Conservation (phyloP, 2,797 vertebrate species). For the Galago senegalensis region DNA sequence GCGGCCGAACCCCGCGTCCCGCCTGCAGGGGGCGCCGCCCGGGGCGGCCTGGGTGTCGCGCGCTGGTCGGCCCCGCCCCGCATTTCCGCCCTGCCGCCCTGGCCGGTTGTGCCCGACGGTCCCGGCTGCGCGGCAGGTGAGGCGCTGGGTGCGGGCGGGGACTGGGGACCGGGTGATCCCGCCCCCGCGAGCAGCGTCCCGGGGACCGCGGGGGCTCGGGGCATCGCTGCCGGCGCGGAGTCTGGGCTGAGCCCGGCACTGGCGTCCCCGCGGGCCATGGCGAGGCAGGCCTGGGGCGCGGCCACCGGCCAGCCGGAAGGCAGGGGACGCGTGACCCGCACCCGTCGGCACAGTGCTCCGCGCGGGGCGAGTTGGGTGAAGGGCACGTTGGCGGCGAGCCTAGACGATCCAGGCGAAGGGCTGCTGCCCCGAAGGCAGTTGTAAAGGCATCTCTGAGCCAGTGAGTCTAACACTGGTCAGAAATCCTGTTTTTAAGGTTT, state of each 20-base stretch:
- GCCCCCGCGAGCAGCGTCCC: background rate
- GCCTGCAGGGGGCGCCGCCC: conserved; percentile 78
- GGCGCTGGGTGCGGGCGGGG: background rate
- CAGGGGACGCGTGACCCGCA: background rate
- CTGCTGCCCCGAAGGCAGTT: background rate
- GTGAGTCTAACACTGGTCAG: background rate
- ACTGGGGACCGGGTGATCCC: accelerated
- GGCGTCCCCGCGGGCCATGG: background rate
- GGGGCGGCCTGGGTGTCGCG: background rate
- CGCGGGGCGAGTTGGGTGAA: background rate
- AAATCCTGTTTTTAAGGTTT: background rate
- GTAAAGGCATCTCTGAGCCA: background rate
- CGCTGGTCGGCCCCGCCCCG: accelerated
- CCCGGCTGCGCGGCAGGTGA: background rate
- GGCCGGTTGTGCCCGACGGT: accelerated
- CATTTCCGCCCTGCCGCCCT: background rate
- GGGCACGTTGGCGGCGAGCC: background rate
- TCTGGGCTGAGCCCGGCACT: accelerated
- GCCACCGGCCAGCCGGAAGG: no score
- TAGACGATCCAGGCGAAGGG: no score
- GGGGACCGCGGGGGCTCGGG: background rate
- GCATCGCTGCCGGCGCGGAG: background rate
- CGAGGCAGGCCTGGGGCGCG: background rate
- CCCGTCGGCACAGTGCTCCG: background rate
- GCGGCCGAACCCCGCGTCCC: background rate